Evolutionary conservation across 2,797 vertebrate species (phyloP), one percentile per base, ranked within the genome.

Genomic region (Phoeniculus purpureus): DNA sequence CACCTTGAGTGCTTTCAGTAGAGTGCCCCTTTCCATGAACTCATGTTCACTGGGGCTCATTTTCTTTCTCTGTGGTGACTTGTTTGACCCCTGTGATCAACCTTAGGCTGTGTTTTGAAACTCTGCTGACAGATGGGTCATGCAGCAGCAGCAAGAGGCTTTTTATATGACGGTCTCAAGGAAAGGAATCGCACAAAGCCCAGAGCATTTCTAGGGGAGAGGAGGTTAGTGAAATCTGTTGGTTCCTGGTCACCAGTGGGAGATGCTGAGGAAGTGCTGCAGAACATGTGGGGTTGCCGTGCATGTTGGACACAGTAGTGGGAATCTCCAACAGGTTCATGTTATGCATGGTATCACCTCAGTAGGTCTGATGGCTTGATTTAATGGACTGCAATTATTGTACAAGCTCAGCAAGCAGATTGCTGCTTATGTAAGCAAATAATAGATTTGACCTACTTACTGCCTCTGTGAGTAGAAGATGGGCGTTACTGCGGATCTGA

Each of bases 31-130:
- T 75, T 32, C 50, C 66, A 48, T 81, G 94, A 95, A 89, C 73
- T 72, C 77, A 21, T 73, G 55, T 70, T 70, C 70, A 1, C 7
- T 50, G 27, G 55, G 64, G 54, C 85, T 95, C 9, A 82, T 96
- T 93, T 81, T 90, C 90, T 94, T 94, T 95, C 95, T 76, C 89
- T 91, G 84, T 22, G 22, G 86, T 84, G 94, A 89, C 84, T 81
- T 66, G 60, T 70, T 48, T 89, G 87, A 72, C 79, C 60, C 79
- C 54, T 68, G 50, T 56, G 11, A 85, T 92, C 92, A 85, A 19
- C 84, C 72, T 29, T 78, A 72, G 56, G 72, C 85, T 93, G 76
- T 80, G 90, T 83, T 96, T 70, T 93, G 93, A 96, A 89, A 91
- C 47, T 81, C 2, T 72, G 31, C 93, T 91, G 72, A 20, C 16